These are phyloP conservation scores for Lochmaea capreae DNA, from an alignment of 2,888 invertebrate genomes.

Conservation along the genomic window DNA sequence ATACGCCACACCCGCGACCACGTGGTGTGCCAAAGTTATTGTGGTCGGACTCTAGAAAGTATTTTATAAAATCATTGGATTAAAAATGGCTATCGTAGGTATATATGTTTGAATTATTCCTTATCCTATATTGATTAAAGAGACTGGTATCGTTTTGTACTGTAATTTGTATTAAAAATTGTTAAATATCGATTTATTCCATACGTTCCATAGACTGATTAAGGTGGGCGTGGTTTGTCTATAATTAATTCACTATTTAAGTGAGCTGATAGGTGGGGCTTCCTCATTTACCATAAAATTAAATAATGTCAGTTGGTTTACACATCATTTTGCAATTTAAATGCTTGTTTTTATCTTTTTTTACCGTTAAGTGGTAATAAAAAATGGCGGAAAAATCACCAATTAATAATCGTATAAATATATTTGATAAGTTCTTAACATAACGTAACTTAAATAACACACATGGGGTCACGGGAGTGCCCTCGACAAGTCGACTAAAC, in stretches of 20 bases:
- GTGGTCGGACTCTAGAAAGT: too few relatives aligned
- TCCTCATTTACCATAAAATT: not conserved
- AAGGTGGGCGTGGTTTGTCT: not conserved
- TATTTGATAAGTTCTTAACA: not conserved
- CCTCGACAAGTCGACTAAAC: too few relatives aligned
- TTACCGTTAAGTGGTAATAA: not conserved
- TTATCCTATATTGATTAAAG: too few relatives aligned
- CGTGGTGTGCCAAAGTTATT: too few relatives aligned
- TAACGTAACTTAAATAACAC: not conserved
- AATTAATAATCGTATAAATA: not conserved
- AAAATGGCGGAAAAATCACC: not conserved
- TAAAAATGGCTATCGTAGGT: too few relatives aligned
- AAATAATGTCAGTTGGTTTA: not conserved
- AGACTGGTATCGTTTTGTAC: too few relatives aligned
- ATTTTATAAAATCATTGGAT: too few relatives aligned
- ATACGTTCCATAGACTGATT: not conserved
- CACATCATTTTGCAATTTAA: not conserved
- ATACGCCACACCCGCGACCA: too few relatives aligned
- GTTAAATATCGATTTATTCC: not conserved
- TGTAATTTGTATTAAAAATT: too few relatives aligned
- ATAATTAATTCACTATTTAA: not conserved
- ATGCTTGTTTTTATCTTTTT: not conserved
- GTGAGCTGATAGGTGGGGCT: not conserved
- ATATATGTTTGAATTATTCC: too few relatives aligned
- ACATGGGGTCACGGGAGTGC: too few relatives aligned